A percentile compares a stretch with the other conserved stretches of the same genome.
Evolutionary conservation across 2,888 invertebrate species (phyloP).

Genomic region (Drosophila paucipuncta): DNA sequence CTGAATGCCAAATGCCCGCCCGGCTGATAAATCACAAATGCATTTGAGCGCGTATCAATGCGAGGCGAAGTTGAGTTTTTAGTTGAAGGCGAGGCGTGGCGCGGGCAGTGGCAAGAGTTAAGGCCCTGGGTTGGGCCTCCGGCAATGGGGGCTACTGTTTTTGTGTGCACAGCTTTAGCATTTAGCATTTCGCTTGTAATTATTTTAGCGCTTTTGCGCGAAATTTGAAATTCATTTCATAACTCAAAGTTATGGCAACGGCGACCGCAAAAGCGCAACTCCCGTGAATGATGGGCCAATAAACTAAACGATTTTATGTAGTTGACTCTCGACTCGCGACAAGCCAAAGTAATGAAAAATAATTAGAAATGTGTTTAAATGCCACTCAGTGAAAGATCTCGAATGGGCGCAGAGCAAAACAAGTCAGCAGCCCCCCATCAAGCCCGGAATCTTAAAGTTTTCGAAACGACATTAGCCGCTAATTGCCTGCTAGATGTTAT

Average conservation of each 20-base stretch:
- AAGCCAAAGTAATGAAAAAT: constrained; percentile 75
- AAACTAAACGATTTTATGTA: constrained; percentile 79
- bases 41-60: constrained; percentile 76
- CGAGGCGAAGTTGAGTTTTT: constrained; percentile 34
- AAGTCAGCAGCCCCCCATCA: constrained; percentile 4
- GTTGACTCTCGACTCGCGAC: constrained; percentile 61
- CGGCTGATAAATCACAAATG: constrained; percentile 77
- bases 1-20: constrained; percentile 41
- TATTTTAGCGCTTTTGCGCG: constrained; percentile 76
- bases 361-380: constrained; percentile 73
- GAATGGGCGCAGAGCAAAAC: constrained; percentile 10
- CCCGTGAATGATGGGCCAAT: constrained; percentile 80
- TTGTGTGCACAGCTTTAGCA: constrained; percentile 18
- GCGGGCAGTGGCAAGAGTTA: not conserved
- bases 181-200: constrained; percentile 60
- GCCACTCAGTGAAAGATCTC: constrained; percentile 47
- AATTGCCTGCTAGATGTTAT: constrained; percentile 63
- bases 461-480: constrained; percentile 58
- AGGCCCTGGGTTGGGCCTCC: constrained; percentile 18
- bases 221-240: constrained; percentile 81
- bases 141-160: constrained; percentile 53
- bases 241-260: constrained; percentile 74
- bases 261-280: constrained; percentile 74
- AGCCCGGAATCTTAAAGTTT: constrained; percentile 39
- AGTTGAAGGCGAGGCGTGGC: not conserved